These are phyloP conservation scores for Chaetops frenatus DNA, from an alignment of 2,113 vertebrate species.

Conservation along the genomic window DNA sequence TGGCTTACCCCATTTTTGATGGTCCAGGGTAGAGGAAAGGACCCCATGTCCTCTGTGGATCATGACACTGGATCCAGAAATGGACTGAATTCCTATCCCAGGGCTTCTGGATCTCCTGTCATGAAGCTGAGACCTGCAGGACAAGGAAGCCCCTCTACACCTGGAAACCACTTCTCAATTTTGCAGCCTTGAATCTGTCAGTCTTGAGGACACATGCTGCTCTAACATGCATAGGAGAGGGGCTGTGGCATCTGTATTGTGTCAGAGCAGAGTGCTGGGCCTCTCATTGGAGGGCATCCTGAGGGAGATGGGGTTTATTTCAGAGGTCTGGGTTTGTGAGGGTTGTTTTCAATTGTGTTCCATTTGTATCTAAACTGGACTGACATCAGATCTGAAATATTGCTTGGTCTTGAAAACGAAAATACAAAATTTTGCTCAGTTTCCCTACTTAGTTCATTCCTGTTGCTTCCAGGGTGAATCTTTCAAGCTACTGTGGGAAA, in stretches of 20 bases:
- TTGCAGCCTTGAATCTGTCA: neutral
- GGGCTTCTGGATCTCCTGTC: neutral
- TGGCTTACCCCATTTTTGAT: neutral
- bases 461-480: neutral
- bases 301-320: neutral
- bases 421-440: neutral
- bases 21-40: neutral
- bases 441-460: neutral
- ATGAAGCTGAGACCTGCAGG: neutral
- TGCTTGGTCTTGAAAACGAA: neutral
- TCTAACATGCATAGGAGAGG: neutral
- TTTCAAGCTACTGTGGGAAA: neutral
- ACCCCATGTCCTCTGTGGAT: accelerated
- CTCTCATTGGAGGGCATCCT: neutral
- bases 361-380: neutral
- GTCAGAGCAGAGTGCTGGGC: neutral
- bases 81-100: neutral
- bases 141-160: neutral
- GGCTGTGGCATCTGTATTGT: neutral
- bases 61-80: neutral
- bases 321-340: neutral
- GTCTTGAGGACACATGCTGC: neutral
- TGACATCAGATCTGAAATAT: neutral
- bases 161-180: neutral
- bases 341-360: neutral